Percentiles rank a stretch among this genome's conserved stretches.
phyloP scores from a whole-genome alignment of 2,113 vertebrate species.

The Okapia johnstoni region DNA sequence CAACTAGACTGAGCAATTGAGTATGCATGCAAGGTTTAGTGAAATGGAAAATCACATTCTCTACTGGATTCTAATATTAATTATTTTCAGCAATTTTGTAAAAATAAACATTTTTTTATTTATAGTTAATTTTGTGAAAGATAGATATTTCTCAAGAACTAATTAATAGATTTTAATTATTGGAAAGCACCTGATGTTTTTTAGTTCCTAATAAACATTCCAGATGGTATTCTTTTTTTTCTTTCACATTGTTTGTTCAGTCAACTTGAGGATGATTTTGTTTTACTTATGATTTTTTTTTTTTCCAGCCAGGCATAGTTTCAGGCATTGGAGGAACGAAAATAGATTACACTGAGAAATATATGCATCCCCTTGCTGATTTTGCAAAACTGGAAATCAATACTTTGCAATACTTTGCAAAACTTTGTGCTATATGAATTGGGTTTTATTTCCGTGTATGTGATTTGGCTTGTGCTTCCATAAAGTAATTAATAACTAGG shows the following conservation, averaged over 20 bases:
- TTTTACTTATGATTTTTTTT: background rate
- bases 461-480: background rate
- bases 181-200: background rate
- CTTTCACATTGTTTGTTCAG: background rate
- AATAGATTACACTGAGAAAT: background rate
- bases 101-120: background rate
- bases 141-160: background rate
- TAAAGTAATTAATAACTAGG: background rate
- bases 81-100: background rate
- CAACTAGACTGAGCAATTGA: background rate
- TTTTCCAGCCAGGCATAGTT: background rate
- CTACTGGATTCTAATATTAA: background rate
- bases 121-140: background rate
- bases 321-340: background rate
- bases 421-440: background rate
- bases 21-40: background rate
- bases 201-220: background rate
- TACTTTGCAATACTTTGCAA: background rate
- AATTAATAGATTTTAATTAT: background rate
- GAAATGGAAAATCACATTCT: background rate
- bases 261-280: background rate
- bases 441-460: background rate
- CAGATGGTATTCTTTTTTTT: background rate
- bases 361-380: background rate
- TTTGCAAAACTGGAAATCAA: background rate